Base-by-base conservation (phyloP, 2,797 vertebrate genomes). In the Orientallactaga sibirica region DNA sequence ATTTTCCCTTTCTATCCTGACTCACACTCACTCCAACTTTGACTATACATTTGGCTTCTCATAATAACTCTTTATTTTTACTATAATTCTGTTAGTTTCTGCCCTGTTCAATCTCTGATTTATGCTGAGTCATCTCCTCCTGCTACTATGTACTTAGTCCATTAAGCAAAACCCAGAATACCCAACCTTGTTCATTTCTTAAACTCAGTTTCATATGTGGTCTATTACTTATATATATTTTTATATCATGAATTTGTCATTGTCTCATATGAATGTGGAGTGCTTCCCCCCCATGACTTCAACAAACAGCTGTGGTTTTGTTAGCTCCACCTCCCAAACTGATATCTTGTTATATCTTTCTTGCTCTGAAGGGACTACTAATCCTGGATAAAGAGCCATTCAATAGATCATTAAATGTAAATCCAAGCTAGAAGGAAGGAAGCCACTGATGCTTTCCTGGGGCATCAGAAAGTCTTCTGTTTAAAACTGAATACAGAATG, bases 401-500 rank as follows among this genome's bases (percentile, higher is more conserved):
- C 55, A 71, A 52, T 33, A 78, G 22, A 93, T 18, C 27, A 52
- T 66, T 80, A 91, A 68, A 6, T 7, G 1, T 88, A 4, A 96
- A 27, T 10, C 71, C 43, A 90, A 66, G 7, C 41, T 48, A 43
- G 55, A 48, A 82, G 64, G 58, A 92, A 86, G 22, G 24, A 91
- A 82, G 73, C 86, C 29, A 74, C 0, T 62, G 52, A 74, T 71
- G 24, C 7, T 89, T 10, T 91, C 37, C 78, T 52, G 80, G 64
- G 29, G 24, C 37, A 86, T 92, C 66, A 93, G 76, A 90, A 94
- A 88, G 68, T 0, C 19, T 95, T 91, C 43, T 90, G 10, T 93
- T 70, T 88, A 73, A 37, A 93, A 77, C 83, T 66, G 52, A 25
- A 81, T 83, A 43, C 7, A 92, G 67, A 22, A 68, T 86, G 67